Base-by-base conservation (phyloP, 2,888 invertebrate genomes). In the Diaphora mendica region DNA sequence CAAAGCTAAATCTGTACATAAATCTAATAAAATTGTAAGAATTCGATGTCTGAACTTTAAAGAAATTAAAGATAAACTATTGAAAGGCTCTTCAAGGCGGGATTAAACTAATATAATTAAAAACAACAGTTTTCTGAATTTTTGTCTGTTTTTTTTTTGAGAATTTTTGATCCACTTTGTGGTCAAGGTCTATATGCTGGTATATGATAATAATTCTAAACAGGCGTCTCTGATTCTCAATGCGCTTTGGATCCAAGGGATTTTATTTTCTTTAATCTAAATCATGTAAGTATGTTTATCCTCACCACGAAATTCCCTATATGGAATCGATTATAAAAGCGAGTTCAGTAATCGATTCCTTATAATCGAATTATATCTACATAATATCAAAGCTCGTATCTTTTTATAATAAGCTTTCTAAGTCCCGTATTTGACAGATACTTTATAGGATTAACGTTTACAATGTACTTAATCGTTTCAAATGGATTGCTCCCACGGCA, bases 391-490 rank as follows among this genome's bases (percentile, higher is more conserved):
- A 75, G 48, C 76, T 67, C 44, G 72, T 75, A 84, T 85, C 77
- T 77, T 68, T 83, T 81, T 85, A 76, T 85, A 85, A 81, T 84
- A 84, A 83, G 84, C 73, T 77, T 66, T 77, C 73, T 82, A 76
- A 85, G 74, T 82, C 85, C 71, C 67, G 15, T 76, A 79, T 79
- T 76, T 82, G 84, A 75, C 77, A 80, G 79, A 85, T 84, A 79
- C 80, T 83, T 85, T 82, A 78, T 66, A 77, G 77, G 84, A 85
- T 84, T 80, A 84, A 67, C 55, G 64, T 75, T 70, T 26, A 39
- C 44, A 75, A 76, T 77, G 59, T 74, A n/a, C n/a, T n/a, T n/a
- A 77, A 51, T 76, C 73, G 30, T 33, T 64, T 33, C 17, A 30
- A 70, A 64, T 48, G 23, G 44, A n/a, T 75, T 79, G 81, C 79